A percentile compares a stretch with the other conserved stretches of the same genome.
phyloP scores from a whole-genome alignment of 2,113 vertebrate genomes.

The Daubentonia madagascariensis region DNA sequence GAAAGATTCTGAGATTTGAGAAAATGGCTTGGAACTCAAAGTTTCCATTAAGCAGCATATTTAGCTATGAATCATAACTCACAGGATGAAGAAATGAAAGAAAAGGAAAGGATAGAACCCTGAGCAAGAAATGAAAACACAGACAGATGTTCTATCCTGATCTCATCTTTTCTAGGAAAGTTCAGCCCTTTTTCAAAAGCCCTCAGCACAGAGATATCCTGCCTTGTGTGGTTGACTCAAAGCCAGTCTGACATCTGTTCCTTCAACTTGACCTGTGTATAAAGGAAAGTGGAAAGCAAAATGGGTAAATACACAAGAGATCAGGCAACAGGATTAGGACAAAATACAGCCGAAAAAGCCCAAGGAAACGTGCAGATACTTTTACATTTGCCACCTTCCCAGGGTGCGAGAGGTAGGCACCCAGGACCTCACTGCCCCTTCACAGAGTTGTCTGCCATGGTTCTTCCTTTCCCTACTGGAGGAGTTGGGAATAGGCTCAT shows the following conservation, averaged over 20 bases:
- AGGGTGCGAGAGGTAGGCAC: too few species aligned
- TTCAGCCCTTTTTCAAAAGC: not conserved
- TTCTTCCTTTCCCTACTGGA: not conserved
- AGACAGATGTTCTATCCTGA: not conserved
- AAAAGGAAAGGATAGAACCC: not conserved
- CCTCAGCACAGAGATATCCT: not conserved
- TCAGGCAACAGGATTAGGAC: not conserved
- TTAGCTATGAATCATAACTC: conserved; percentile 25
- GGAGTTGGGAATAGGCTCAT: not conserved
- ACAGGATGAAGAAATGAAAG: not conserved
- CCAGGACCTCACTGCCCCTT: fast-evolving
- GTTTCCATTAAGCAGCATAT: not conserved
- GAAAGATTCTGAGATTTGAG: not conserved
- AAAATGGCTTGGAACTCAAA: not conserved
- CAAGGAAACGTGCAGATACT: not conserved
- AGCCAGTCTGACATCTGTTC: not conserved
- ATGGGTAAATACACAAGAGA: not conserved
- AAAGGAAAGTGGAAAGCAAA: not conserved
- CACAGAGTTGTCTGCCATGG: fast-evolving
- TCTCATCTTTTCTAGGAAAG: not conserved
- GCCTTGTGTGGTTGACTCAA: not conserved
- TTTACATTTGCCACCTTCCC: not conserved
- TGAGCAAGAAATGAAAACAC: not conserved
- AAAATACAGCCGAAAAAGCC: not conserved
- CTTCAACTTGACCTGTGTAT: conserved; percentile 9